phyloP scores from a whole-genome alignment of 2,113 vertebrate species.

The Garra rufa region DNA sequence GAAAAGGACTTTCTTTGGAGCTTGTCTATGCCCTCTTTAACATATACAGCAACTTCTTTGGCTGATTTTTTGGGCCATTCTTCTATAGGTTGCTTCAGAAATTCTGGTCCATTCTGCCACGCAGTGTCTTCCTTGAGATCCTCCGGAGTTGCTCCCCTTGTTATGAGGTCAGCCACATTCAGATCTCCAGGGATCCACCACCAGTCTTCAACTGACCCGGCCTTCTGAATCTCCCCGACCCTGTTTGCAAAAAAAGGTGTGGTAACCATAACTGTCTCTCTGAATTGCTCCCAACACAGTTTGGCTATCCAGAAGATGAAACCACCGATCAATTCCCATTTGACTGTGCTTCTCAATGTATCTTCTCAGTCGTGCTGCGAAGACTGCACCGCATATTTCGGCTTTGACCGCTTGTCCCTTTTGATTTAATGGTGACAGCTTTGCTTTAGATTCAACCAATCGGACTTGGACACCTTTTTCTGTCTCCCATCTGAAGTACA shows the following conservation, averaged over 20 bases:
- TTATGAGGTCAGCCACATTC: conserved; percentile 8
- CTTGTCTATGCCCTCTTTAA: neutral
- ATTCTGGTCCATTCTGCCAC: conserved; percentile 35
- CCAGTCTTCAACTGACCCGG: conserved; percentile 16
- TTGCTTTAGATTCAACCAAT: conserved; percentile 45
- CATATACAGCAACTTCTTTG: conserved; percentile 8
- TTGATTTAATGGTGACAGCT: conserved; percentile 41
- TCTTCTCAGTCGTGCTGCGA: conserved; percentile 12
- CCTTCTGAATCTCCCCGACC: conserved; percentile 17
- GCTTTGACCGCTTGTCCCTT: conserved; percentile 43
- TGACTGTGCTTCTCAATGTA: conserved; percentile 34
- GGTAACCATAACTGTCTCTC: conserved; percentile 40
- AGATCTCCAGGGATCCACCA: conserved; percentile 32
- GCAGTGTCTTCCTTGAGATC: conserved; percentile 19
- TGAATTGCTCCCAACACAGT: conserved; percentile 47
- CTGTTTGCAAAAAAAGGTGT: conserved; percentile 42
- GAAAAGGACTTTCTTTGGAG: no score
- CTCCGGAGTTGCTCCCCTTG: conserved; percentile 12
- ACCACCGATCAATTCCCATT: conserved; percentile 15
- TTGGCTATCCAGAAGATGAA: conserved; percentile 42
- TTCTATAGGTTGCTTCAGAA: conserved; percentile 18
- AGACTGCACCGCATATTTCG: conserved; percentile 38
- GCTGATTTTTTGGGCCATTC: conserved; percentile 32
- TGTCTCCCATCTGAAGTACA: conserved; percentile 28
- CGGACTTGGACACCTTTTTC: neutral